Evolutionary conservation across 2,888 invertebrate species (phyloP), one percentile per base, ranked within the genome.

Genomic region (Cephus nigrinus): DNA sequence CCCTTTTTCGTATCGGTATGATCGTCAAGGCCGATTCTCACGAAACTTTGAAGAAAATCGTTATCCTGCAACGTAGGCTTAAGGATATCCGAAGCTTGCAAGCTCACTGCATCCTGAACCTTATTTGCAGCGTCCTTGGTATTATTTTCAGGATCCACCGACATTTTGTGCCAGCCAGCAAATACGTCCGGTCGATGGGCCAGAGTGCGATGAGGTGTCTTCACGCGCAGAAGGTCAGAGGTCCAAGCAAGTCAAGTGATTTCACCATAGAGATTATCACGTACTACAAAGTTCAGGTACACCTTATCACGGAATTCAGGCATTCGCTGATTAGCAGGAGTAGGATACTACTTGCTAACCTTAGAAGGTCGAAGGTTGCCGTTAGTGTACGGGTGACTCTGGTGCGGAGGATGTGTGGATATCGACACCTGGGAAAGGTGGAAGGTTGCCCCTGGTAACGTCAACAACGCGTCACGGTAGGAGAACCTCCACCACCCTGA

Each of bases 31-130:
- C 94, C 96, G 31, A 96, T 94, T 75, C 96, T 93, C 30, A 96
- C 95, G 89, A 96, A 97, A 89, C 96, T 96, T 92, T 96, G 96
- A 31, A 97, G 90, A 85, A 96, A 94, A 88, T 97, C 96, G 23
- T 95, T 94, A 84, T 96, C 94, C 87, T 95, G 90, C 32, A 90
- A 93, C 73, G 94, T 94, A 40, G 94, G 93, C 76, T 95, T 94
- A n/a, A 96, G 92, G 75, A 95, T 95, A 80, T 94, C 93, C 74
- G 93, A 93, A 69, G 93, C 92, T 83, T 93, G 93, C 55, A 55
- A 55, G 23, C 55, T 55, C 23, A 2, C 55, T 23, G 80, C 85
- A 34, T 33, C 73, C 33, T 71, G 76, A 73, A 30, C 76, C 80
- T 15, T 76, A 72, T n/a, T 68, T 75, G 55, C 36, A 30, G 31